Percentiles rank a stretch among this genome's conserved stretches.
Evolutionary conservation across 2,888 invertebrate species (phyloP).

Genomic region (Tetheella fluctuosa): DNA sequence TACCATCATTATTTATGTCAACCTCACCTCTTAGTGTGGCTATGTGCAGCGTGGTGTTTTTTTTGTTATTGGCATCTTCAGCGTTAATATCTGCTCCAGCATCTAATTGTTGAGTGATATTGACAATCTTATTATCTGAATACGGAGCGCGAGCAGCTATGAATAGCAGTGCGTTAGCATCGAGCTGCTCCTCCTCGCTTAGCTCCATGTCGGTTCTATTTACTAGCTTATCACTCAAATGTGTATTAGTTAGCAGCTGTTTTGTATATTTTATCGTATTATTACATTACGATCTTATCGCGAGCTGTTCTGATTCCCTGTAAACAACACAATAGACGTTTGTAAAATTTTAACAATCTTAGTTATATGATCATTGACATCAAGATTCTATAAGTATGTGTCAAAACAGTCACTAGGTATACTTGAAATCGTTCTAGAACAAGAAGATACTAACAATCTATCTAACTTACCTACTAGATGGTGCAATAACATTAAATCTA

Average conservation of each 20-base stretch:
- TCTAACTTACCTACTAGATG: too few relatives aligned
- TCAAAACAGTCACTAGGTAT: too few relatives aligned
- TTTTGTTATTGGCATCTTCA: slow-evolving; percentile 9
- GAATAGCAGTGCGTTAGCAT: background rate
- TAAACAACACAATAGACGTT: background rate
- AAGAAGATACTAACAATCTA: too few relatives aligned
- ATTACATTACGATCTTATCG: background rate
- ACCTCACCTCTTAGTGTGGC: slow-evolving; percentile 12
- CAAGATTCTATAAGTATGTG: too few relatives aligned
- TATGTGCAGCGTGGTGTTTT: slow-evolving; percentile 17
- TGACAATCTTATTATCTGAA: background rate
- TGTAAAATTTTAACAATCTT: too few relatives aligned
- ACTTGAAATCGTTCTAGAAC: too few relatives aligned
- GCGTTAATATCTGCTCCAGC: slow-evolving; percentile 8
- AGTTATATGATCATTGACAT: too few relatives aligned
- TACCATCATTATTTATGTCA: slow-evolving; percentile 14
- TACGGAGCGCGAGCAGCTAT: background rate
- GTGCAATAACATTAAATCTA: too few relatives aligned
- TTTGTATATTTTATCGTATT: background rate
- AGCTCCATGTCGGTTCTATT: background rate
- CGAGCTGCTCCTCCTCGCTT: background rate
- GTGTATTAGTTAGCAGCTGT: background rate
- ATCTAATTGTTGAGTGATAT: background rate
- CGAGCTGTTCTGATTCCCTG: background rate
- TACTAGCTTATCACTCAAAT: background rate